Evolutionary conservation across 2,113 vertebrate species (phyloP).

Genomic region (Trichechus manatus): DNA sequence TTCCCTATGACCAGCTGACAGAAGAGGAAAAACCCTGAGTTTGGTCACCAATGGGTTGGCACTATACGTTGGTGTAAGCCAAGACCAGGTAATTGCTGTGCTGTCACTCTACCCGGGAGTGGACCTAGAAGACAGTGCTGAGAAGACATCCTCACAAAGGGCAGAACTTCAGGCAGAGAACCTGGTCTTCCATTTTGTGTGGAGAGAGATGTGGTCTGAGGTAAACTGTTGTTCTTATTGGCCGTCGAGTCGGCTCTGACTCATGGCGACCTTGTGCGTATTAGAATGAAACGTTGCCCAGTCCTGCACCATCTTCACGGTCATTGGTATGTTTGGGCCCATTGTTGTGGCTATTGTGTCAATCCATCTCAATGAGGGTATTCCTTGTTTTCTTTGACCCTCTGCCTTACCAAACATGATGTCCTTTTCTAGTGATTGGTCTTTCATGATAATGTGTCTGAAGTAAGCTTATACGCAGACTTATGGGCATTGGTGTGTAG

Average conservation of each 20-base stretch:
- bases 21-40: neutral
- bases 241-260: too few relatives aligned
- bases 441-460: too few relatives aligned
- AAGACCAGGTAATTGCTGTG: neutral
- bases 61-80: neutral
- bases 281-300: neutral
- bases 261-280: neutral
- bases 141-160: neutral
- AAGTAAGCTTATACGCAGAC: neutral
- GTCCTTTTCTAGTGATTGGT: too few relatives aligned
- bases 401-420: neutral
- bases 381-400: neutral
- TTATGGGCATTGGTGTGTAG: neutral
- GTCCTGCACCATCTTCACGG: neutral
- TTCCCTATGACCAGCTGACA: neutral
- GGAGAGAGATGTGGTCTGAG: neutral
- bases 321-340: neutral
- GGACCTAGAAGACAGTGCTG: neutral
- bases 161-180: neutral
- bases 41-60: neutral
- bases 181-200: neutral
- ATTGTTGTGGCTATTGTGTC: neutral
- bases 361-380: neutral
- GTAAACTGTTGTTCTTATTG: neutral
- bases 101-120: neutral